Base-by-base conservation (phyloP, 1,140 invertebrate species). In the Pissodes strobi region DNA sequence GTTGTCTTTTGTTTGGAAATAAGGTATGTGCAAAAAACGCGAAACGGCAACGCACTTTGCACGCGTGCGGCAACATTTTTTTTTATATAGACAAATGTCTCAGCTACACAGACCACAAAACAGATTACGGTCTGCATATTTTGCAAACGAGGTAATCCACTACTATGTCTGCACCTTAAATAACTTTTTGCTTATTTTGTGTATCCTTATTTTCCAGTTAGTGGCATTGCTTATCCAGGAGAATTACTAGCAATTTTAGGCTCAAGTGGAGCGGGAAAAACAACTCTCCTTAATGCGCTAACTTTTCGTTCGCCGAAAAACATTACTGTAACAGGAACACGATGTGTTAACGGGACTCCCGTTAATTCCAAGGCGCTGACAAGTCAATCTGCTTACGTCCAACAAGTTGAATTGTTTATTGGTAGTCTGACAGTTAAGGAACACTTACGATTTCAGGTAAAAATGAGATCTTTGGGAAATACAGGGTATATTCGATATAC, bases 361-460 rank as follows among this genome's bases (percentile, higher is more conserved):
- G 84, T 90, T 1, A 84, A 83, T 22, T 79, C 84, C 10, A 86
- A 86, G 45, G 82, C 86, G 1, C 79, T 97, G 53, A 86, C 89
- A 12, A 87, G 88, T 3, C 81, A 92, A 10, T 94, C 91, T 45
- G 96, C 94, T 0, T 98, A 98, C 72, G 94, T 98, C 0, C 95
- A 98, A 77, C 96, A 99, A 79, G 89, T 94, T 66, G 94, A 97
- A 79, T 78, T 96, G n/a, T 97, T 97, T 76, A 90, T 97, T 60
- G 92, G 91, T 0, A 94, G 90, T 0, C 80, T 97, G n/a, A 97
- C 94, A 0, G 93, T 95, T 1, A 83, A 83, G 55, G 95, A 98
- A 74, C 94, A 97, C 80, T 82, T 98, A 2, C 83, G 88, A 9
- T 97, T 97, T 74, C 90, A 93, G 82, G 89, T 90, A 69, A 78